phyloP scores from a whole-genome alignment of 2,113 vertebrate genomes.

The Triplophysa rosa region DNA sequence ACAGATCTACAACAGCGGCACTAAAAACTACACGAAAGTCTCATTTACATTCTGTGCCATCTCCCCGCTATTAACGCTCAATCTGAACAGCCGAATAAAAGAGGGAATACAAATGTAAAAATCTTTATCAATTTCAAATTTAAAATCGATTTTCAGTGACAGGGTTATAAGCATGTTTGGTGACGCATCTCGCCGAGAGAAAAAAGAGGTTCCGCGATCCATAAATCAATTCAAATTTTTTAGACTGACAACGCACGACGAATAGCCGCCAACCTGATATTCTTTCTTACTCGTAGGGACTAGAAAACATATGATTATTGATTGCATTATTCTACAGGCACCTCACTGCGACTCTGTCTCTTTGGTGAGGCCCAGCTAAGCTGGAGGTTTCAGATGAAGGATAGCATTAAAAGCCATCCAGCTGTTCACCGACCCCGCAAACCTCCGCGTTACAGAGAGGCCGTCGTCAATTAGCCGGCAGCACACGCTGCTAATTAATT shows the following conservation, averaged over 20 bases:
- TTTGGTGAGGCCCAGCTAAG: slow-evolving; percentile 11
- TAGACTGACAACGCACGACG: slow-evolving; percentile 32
- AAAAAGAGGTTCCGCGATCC: slow-evolving; percentile 32
- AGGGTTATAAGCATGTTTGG: slow-evolving; percentile 33
- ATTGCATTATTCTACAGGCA: slow-evolving; percentile 48
- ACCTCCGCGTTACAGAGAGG: slow-evolving; percentile 32
- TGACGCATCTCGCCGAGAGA: slow-evolving; percentile 6
- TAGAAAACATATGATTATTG: slow-evolving; percentile 48
- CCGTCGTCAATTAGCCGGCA: slow-evolving; percentile 37
- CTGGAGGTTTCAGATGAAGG: slow-evolving; percentile 25
- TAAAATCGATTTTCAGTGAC: slow-evolving; percentile 22
- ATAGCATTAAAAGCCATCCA: slow-evolving; percentile 36
- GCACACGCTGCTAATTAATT: slow-evolving; percentile 42
- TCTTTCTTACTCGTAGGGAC: slow-evolving; percentile 34
- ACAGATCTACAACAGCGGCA: not conserved
- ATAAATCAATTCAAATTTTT: slow-evolving; percentile 48
- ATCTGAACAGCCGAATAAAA: slow-evolving; percentile 1
- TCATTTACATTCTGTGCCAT: not conserved
- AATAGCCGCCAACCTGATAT: slow-evolving; percentile 40
- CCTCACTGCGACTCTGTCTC: slow-evolving; percentile 23
- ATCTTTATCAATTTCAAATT: slow-evolving; percentile 19
- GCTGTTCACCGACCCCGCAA: slow-evolving; percentile 27
- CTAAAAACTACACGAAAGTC: not conserved
- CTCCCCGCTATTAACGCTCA: not conserved
- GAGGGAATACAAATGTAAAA: slow-evolving; percentile 22